Evolutionary conservation across 2,797 vertebrate genomes (phyloP).

Genomic region (Hapalemur alaotrensis): DNA sequence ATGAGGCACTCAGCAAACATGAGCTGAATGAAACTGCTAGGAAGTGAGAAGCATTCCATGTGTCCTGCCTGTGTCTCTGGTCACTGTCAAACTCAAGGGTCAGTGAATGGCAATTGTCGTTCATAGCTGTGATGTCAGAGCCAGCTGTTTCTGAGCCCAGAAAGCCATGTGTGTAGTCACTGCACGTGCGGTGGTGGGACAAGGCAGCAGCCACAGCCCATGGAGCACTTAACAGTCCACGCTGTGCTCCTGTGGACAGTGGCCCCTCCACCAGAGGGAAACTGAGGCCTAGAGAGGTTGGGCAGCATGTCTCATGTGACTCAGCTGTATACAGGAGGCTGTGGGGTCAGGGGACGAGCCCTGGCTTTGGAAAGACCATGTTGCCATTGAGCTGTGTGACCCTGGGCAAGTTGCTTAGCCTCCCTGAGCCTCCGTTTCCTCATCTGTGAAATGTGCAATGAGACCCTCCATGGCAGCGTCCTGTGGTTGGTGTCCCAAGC

Average conservation of each 20-base stretch:
- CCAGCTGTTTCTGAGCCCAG: neutral
- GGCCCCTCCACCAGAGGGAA: no score
- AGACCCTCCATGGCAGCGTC: neutral
- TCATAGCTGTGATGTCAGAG: accelerated
- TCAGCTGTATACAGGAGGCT: accelerated
- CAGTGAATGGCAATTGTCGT: accelerated
- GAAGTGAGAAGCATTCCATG: accelerated
- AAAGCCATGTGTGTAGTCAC: accelerated
- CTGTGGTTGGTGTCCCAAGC: neutral
- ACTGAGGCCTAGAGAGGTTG: neutral
- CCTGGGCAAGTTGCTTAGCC: neutral
- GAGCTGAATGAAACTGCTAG: accelerated
- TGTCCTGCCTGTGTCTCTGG: neutral
- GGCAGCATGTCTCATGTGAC: accelerated
- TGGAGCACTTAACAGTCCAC: accelerated
- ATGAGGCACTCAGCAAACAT: accelerated
- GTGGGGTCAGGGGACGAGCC: neutral
- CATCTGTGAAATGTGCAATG: neutral
- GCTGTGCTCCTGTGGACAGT: accelerated
- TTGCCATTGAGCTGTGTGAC: neutral
- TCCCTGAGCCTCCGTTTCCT: neutral
- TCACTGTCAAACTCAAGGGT: accelerated
- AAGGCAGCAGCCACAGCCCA: no score
- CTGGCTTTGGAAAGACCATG: neutral
- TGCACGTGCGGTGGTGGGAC: accelerated